Evolutionary conservation across 2,888 invertebrate species (phyloP).

Genomic region (Metallyticus violacea): DNA sequence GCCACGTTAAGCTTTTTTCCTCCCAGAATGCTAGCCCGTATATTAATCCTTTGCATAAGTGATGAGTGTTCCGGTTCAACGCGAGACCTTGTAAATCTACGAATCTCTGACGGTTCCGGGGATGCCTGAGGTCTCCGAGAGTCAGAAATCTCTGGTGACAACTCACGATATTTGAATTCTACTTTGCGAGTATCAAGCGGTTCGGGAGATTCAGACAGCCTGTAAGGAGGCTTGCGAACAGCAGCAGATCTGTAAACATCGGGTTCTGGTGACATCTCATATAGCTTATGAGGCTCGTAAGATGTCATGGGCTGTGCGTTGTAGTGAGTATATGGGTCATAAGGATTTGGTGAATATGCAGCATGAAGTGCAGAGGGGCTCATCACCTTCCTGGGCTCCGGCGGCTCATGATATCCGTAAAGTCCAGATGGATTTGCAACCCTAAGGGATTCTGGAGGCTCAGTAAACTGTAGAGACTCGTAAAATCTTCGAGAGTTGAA

Average conservation of each 20-base stretch:
- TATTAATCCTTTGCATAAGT: background rate
- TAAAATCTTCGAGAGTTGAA: background rate
- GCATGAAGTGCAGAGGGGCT: background rate
- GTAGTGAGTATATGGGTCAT: background rate
- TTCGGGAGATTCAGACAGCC: background rate
- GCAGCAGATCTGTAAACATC: background rate
- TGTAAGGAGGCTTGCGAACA: background rate
- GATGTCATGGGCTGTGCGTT: background rate
- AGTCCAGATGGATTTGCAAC: background rate
- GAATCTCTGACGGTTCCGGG: background rate
- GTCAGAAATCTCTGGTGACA: background rate
- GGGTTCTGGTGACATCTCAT: background rate
- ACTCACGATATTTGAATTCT: background rate
- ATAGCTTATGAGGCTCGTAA: background rate
- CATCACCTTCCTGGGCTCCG: background rate
- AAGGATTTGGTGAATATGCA: background rate
- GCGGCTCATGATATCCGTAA: background rate
- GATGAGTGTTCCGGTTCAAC: background rate
- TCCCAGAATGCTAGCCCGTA: background rate
- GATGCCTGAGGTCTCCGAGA: background rate
- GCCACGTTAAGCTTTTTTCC: background rate
- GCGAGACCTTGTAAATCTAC: background rate
- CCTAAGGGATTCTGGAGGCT: background rate
- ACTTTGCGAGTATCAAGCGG: background rate
- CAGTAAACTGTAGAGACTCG: background rate